Percentiles rank a stretch among this genome's conserved stretches.
These are phyloP conservation scores for Hycleus cichorii DNA, from an alignment of 1,140 invertebrate species.

Conservation along the genomic window DNA sequence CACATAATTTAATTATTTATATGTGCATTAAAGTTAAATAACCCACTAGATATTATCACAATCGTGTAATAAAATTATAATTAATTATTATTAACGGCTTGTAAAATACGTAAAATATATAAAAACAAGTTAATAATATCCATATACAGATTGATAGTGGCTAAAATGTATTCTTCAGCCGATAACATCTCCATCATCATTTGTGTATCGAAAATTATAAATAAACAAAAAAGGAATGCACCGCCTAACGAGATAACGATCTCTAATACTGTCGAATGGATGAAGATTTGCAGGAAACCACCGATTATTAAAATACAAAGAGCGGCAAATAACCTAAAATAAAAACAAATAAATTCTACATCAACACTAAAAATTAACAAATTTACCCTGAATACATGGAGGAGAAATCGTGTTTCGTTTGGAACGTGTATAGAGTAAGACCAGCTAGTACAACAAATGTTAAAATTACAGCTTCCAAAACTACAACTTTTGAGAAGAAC, in stretches of 20 bases:
- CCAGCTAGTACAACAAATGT: slow-evolving; percentile 63
- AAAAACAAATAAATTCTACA: slow-evolving; percentile 12
- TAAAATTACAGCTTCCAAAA: slow-evolving; percentile 67
- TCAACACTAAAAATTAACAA: neutral
- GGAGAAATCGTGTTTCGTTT: slow-evolving; percentile 76
- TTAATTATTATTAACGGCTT: slow-evolving; percentile 27
- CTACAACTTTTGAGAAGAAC: slow-evolving; percentile 60
- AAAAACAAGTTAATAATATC: slow-evolving; percentile 84
- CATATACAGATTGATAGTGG: slow-evolving; percentile 77
- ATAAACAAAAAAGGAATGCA: slow-evolving; percentile 63
- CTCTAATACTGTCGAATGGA: slow-evolving; percentile 61
- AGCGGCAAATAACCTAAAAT: slow-evolving; percentile 61
- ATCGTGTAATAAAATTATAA: no score
- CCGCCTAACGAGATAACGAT: slow-evolving; percentile 59
- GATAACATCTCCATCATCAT: slow-evolving; percentile 60
- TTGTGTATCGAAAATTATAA: slow-evolving; percentile 60
- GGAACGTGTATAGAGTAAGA: slow-evolving; percentile 70
- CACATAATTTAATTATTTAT: no score
- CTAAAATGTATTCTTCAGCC: slow-evolving; percentile 71
- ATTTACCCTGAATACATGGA: slow-evolving; percentile 65
- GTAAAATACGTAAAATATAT: slow-evolving; percentile 67
- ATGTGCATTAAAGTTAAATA: no score
- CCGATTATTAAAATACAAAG: slow-evolving; percentile 63
- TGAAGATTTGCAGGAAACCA: slow-evolving; percentile 65
- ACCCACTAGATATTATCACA: no score